Base-by-base conservation (phyloP, 2,888 invertebrate species). In the Sceliomorpha sp. region DNA sequence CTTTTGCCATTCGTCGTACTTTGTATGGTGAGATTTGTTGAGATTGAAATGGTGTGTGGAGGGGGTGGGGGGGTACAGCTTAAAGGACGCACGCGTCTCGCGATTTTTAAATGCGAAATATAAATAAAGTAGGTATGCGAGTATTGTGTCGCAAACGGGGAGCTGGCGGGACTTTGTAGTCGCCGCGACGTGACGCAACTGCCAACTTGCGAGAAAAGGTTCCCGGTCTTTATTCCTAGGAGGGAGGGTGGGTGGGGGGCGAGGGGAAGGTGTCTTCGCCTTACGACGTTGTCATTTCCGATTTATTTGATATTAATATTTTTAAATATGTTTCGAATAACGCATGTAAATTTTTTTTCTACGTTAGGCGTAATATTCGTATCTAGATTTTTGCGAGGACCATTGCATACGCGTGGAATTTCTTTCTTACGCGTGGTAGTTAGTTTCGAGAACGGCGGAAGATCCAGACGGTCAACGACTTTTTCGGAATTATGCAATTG, bases 101-200 rank as follows among this genome's bases (percentile, higher is more conserved):
- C 79, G 71, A 73, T 75, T 71, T 74, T 78, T 67, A 71, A 79
- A 76, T 77, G 78, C 75, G 75, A 78, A 79, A 79, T 82, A 78
- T n/a, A n/a, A n/a, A n/a, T n/a, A n/a, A n/a, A 81, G 78, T 77
- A 80, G 74, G 77, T 76, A 77, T 75, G 74, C 76, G 78, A 77
- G 78, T 79, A 75, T 78, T 76, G 79, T 79, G 55, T 59, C 34
- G 66, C 58, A 58, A 53, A 70, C 70, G 64, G 55, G 53, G 51
- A 73, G 68, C 62, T 60, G 76, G 67, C 73, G 72, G 72, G 77
- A 79, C 86, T 87, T 87, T 87, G 87, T 87, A 85, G 85, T 87
- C 78, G 85, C 87, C 86, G 87, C 87, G 83, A 87, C 87, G 87
- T 88, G 87, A 86, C 80, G 84, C 79, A 87, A 86, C 84, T 86